These are phyloP conservation scores for Druon quercuslanigerum DNA, from an alignment of 1,140 invertebrate species.

Conservation along the genomic window DNA sequence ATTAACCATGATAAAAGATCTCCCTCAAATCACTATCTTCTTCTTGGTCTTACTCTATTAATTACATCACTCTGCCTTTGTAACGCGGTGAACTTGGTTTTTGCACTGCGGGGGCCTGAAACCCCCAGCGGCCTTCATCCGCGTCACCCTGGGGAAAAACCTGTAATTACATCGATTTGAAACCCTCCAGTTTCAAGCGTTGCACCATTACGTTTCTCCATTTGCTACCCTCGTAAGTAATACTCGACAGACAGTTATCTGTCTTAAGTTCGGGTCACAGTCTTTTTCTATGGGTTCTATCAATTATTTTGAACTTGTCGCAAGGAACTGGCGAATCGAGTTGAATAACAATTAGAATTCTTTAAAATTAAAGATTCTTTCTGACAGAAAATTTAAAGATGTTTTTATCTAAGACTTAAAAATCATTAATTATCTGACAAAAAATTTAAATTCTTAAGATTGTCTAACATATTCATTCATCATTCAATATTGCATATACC, in stretches of 20 bases:
- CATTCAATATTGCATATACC: no score
- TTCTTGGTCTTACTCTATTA: constrained; percentile 51
- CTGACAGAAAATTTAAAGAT: no score
- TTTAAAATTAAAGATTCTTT: no score
- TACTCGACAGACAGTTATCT: neutral
- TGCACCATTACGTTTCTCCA: constrained; percentile 43
- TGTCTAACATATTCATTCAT: no score
- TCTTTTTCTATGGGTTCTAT: neutral
- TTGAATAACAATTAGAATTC: neutral
- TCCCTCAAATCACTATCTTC: constrained; percentile 50
- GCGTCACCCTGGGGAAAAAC: constrained; percentile 43
- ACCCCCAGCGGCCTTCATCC: constrained; percentile 41
- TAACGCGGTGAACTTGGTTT: constrained; percentile 44
- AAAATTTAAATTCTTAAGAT: no score
- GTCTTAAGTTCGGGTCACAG: neutral
- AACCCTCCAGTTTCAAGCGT: constrained; percentile 38
- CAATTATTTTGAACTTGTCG: neutral
- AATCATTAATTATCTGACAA: no score
- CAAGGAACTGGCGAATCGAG: neutral
- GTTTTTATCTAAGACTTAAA: no score
- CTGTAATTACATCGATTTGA: constrained; percentile 57
- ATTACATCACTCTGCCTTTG: constrained; percentile 48
- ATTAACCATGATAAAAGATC: constrained; percentile 49
- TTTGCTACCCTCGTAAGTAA: constrained; percentile 31
- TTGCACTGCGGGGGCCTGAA: constrained; percentile 43